A percentile compares a stretch with the other conserved stretches of the same genome.
Evolutionary conservation across 2,797 vertebrate species (phyloP).

Genomic region (Thunnus albacares): DNA sequence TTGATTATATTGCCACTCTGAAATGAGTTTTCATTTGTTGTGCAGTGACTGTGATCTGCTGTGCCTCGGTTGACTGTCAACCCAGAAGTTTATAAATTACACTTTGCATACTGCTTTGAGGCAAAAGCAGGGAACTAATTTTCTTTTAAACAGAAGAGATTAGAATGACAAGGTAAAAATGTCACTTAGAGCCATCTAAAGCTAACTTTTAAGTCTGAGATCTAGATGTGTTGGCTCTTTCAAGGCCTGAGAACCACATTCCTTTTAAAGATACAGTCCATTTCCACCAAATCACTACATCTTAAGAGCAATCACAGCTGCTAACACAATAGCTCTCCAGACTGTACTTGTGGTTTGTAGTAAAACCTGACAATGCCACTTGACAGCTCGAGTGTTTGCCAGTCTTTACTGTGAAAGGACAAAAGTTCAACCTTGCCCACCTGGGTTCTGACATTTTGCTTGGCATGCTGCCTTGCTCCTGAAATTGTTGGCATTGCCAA

Average conservation of each 20-base stretch:
- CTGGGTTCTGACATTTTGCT: constrained; percentile 81
- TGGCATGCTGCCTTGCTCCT: constrained; percentile 85
- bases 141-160: constrained; percentile 2
- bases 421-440: constrained; percentile 70
- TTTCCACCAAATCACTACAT: not conserved
- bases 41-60: constrained; percentile 15
- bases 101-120: constrained; percentile 1
- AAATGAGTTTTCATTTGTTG: constrained; percentile 53
- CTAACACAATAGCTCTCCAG: not conserved
- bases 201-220: not conserved
- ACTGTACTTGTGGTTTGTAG: not conserved
- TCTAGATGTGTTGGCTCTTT: not conserved
- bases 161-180: not conserved
- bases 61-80: not conserved
- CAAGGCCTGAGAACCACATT: not conserved
- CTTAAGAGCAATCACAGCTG: not conserved
- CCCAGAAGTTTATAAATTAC: not conserved
- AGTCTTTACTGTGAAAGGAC: constrained; percentile 9
- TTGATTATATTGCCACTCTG: constrained; percentile 44
- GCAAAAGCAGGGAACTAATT: constrained; percentile 14
- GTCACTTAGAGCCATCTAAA: not conserved
- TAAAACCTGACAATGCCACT: not conserved
- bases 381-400: not conserved
- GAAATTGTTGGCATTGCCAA: constrained; percentile 95
- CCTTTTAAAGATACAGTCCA: not conserved